Evolutionary conservation across 2,113 vertebrate genomes (phyloP).

Genomic region (Meles meles): DNA sequence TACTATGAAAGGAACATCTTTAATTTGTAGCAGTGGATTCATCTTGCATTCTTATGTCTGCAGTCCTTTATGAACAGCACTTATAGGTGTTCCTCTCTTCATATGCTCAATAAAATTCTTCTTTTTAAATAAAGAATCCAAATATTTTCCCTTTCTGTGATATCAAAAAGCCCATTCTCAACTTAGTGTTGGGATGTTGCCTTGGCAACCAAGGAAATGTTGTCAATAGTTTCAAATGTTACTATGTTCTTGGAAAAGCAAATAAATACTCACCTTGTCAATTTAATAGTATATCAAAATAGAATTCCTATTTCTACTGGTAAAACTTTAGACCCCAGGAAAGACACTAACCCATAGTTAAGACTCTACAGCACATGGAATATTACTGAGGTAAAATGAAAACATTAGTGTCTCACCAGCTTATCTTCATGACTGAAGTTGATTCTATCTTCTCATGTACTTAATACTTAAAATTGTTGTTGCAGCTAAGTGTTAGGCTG

Average conservation of each 20-base stretch:
- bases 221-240: not conserved
- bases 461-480: not conserved
- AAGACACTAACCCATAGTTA: not conserved
- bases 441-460: not conserved
- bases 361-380: not conserved
- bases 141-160: not conserved
- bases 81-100: not conserved
- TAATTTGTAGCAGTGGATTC: not conserved
- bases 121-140: not conserved
- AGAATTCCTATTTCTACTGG: not conserved
- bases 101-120: not conserved
- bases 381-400: not conserved
- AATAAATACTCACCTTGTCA: not conserved
- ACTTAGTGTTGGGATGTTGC: not conserved
- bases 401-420: not conserved
- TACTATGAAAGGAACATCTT: not conserved
- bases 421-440: not conserved
- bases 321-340: not conserved
- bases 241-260: not conserved
- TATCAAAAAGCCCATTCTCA: not conserved
- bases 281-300: not conserved
- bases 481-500: not conserved
- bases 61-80: not conserved
- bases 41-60: not conserved
- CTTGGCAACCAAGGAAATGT: not conserved